A percentile compares a stretch with the other conserved stretches of the same genome.
Conservation (phyloP, 2,888 invertebrate genomes). For the Eupithecia inturbata region DNA sequence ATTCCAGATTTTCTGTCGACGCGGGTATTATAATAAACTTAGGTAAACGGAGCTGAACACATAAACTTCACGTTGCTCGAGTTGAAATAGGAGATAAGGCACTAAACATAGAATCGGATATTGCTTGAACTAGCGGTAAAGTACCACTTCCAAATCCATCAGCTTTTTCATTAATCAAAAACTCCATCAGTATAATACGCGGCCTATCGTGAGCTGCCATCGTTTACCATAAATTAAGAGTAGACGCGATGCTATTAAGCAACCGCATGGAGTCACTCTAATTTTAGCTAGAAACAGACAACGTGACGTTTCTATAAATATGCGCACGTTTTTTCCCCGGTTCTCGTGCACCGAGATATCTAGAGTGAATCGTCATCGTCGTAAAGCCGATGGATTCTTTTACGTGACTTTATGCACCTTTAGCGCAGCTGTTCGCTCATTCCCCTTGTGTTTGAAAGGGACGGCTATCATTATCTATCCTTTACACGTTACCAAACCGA, state of each 20-base stretch:
- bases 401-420: constrained; percentile 29
- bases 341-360: constrained; percentile 31
- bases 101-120: constrained; percentile 20
- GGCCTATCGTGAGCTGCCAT: constrained; percentile 22
- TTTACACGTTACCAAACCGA: constrained; percentile 40
- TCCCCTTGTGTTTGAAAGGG: constrained; percentile 14
- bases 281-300: constrained; percentile 33
- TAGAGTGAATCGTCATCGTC: constrained; percentile 14
- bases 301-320: constrained; percentile 39
- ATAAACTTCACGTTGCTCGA: not conserved
- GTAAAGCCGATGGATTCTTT: constrained; percentile 14
- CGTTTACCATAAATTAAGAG: constrained; percentile 32
- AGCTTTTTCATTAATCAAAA: constrained; percentile 47
- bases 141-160: constrained; percentile 30
- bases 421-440: constrained; percentile 14
- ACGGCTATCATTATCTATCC: constrained; percentile 18
- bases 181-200: constrained; percentile 45
- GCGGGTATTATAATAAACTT: constrained; percentile 23
- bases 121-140: constrained; percentile 20
- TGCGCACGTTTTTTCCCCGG: constrained; percentile 34
- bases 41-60: constrained; percentile 7
- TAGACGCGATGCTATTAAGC: constrained; percentile 20
- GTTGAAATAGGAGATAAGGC: constrained; percentile 26
- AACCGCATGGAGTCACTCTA: constrained; percentile 31
- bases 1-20: constrained; percentile 40